Conservation (phyloP, 2,113 vertebrate genomes). For the Anser brachyrhynchus region DNA sequence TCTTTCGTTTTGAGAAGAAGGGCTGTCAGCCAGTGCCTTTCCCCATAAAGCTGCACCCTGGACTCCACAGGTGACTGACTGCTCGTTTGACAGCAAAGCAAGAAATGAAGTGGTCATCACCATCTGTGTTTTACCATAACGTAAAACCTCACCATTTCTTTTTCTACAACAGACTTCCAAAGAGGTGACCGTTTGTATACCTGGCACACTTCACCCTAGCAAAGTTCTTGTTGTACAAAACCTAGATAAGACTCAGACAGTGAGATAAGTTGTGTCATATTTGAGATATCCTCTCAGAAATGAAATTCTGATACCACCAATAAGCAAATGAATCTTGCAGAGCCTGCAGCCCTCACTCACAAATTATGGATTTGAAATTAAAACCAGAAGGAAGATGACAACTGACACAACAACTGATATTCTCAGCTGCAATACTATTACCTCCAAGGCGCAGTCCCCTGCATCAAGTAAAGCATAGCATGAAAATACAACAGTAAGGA, state of each 20-base stretch:
- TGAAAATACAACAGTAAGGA: not conserved
- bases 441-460: not conserved
- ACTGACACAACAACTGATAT: not conserved
- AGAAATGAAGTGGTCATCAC: not conserved
- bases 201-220: not conserved
- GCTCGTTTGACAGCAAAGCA: not conserved
- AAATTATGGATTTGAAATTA: not conserved
- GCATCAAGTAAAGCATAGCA: not conserved
- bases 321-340: not conserved
- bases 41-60: not conserved
- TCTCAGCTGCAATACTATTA: not conserved
- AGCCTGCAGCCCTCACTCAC: not conserved
- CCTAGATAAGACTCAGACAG: not conserved
- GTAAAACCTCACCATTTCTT: not conserved
- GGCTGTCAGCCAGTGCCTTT: not conserved
- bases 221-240: not conserved
- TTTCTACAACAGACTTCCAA: not conserved
- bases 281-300: not conserved
- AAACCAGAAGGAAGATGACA: not conserved
- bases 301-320: not conserved
- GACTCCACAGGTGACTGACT: accelerated
- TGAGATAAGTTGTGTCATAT: not conserved
- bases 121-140: not conserved
- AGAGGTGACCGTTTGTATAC: not conserved
- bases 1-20: not conserved